Percentiles rank a stretch among this genome's conserved stretches.
These are phyloP conservation scores for Phoenoteleia sp. DNA, from an alignment of 2,888 invertebrate genomes.

Conservation along the genomic window DNA sequence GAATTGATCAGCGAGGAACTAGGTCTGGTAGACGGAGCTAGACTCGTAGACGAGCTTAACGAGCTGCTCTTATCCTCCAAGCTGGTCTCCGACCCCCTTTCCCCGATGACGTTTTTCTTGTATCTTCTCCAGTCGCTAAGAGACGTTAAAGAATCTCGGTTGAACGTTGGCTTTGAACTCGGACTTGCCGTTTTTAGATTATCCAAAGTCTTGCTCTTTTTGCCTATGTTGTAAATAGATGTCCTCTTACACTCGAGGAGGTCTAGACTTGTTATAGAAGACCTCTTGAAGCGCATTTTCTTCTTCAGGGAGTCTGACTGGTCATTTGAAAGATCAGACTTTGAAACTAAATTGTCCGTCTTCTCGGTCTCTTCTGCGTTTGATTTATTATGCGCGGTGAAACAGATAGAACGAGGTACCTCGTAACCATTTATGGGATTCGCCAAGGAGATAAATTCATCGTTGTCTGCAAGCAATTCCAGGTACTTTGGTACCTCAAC, in stretches of 20 bases:
- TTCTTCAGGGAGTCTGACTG: slow-evolving; percentile 11
- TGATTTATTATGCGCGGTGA: slow-evolving; percentile 47
- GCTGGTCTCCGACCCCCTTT: slow-evolving; percentile 78
- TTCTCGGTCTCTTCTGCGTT: slow-evolving; percentile 28
- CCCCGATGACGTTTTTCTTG: slow-evolving; percentile 75
- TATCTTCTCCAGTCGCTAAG: slow-evolving; percentile 80
- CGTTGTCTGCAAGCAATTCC: slow-evolving; percentile 89
- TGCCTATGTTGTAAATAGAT: slow-evolving; percentile 78
- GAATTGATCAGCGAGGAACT: slow-evolving; percentile 82
- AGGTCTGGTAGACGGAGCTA: slow-evolving; percentile 80
- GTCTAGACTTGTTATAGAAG: slow-evolving; percentile 81
- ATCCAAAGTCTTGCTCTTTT: slow-evolving; percentile 82
- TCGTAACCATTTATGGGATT: slow-evolving; percentile 89
- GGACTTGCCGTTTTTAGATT: slow-evolving; percentile 74
- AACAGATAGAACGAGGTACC: slow-evolving; percentile 87
- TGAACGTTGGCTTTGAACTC: slow-evolving; percentile 76
- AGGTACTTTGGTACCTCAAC: slow-evolving; percentile 89
- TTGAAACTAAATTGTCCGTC: slow-evolving; percentile 8
- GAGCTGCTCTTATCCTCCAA: slow-evolving; percentile 79
- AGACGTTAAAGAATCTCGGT: slow-evolving; percentile 80
- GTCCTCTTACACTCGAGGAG: slow-evolving; percentile 78
- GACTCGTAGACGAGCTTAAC: slow-evolving; percentile 77
- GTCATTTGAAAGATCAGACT: slow-evolving; percentile 16
- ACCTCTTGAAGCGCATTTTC: slow-evolving; percentile 75
- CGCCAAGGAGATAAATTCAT: slow-evolving; percentile 84